Base-by-base conservation (phyloP, 2,888 invertebrate species). In the Leucophenga montana region DNA sequence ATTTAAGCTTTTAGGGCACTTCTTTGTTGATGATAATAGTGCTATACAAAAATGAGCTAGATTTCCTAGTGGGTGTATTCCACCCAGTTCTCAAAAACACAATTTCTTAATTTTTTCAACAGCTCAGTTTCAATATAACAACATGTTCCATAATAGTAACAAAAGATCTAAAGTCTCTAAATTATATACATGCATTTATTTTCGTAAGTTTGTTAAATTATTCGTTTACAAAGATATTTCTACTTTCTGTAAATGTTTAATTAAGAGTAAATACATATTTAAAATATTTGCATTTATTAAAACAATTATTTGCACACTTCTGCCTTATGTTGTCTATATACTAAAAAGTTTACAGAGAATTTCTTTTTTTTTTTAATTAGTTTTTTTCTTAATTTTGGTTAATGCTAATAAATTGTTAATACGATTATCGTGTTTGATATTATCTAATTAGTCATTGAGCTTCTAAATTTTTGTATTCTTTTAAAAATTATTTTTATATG, bases 271-370 rank as follows among this genome's bases (percentile, higher is more conserved):
- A 27, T 27, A 48, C 8, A 39, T 64, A 48, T 48, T 64, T 13
- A 64, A 64, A 64, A 64, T 64, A 46, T 22, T 13, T 64, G n/a
- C 18, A 50, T 50, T 50, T 16, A 50, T 16, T 16, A 64, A 64
- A 64, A 64, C 46, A 64, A 64, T 48, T 48, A 39, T 61, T 39
- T 61, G 27, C 31, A 31, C 61, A 61, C 39, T 61, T 61, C 62
- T 64, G 62, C 62, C 62, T 48, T 64, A 64, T 14, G 50, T 50
- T 50, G 6, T 1, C 50, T 16, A 50, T 4, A n/a, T 8, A n/a
- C 50, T 50, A 50, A 50, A 50, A 50, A 50, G 8, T 5, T 5
- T 33, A 5, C 8, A 33, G 8, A 33, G 33, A 33, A 33, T 5
- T 33, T 33, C 8, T 33, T 33, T 5, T 33, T 33, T 33, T 9